These are phyloP conservation scores for Ceraclea dissimilis DNA, from an alignment of 2,888 invertebrate genomes.

Conservation along the genomic window DNA sequence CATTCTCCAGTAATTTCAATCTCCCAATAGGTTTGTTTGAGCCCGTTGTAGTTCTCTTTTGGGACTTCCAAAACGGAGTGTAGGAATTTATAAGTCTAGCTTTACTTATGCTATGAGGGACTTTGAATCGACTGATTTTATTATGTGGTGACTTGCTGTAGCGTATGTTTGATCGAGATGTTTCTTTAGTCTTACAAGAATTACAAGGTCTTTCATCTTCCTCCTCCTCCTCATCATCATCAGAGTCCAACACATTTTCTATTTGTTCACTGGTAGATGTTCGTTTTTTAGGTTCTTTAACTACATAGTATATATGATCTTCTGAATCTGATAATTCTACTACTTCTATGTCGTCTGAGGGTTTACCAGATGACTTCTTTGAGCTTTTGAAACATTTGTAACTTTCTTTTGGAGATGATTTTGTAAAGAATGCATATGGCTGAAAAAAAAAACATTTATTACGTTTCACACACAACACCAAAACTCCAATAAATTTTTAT, in stretches of 20 bases:
- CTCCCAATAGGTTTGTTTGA: neutral
- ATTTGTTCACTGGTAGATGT: neutral
- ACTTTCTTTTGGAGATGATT: neutral
- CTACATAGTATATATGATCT: slow-evolving; percentile 12
- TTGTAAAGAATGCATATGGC: neutral
- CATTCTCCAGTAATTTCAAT: neutral
- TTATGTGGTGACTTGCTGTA: slow-evolving; percentile 7
- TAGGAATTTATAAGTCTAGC: slow-evolving; percentile 7
- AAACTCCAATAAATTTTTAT: too few species aligned
- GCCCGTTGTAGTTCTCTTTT: slow-evolving; percentile 3
- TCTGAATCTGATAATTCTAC: slow-evolving; percentile 14
- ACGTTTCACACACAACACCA: too few species aligned
- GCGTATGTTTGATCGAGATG: neutral
- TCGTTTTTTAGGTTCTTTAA: slow-evolving; percentile 10
- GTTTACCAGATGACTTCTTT: slow-evolving; percentile 1
- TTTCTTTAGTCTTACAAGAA: slow-evolving; percentile 12
- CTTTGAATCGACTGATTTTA: slow-evolving; percentile 10
- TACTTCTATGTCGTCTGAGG: neutral
- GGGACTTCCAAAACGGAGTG: slow-evolving; percentile 18
- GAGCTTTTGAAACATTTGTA: slow-evolving; percentile 7
- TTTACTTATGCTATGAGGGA: slow-evolving; percentile 13
- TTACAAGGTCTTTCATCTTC: slow-evolving; percentile 1
- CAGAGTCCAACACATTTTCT: neutral
- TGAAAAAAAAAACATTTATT: slow-evolving; percentile 3
- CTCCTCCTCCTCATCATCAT: slow-evolving; percentile 5